Evolutionary conservation across 2,797 vertebrate genomes (phyloP).

Genomic region (Sebastes hubbsi): DNA sequence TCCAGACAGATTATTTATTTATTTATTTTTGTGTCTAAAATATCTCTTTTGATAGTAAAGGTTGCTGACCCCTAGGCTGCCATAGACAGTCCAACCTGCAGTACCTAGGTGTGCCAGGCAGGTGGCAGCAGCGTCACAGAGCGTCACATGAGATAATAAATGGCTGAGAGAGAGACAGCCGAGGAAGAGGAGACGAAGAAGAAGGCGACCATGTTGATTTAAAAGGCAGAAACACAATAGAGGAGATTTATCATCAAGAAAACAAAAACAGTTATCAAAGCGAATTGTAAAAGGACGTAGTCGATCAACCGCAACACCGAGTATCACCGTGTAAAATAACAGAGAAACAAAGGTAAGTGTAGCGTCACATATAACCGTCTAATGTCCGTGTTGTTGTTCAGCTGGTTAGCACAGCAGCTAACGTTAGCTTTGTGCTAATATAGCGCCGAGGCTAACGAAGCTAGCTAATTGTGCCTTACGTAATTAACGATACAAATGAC

Average conservation of each 20-base stretch:
- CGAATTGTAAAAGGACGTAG: constrained; percentile 19
- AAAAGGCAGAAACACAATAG: constrained; percentile 83
- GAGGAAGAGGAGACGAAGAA: constrained; percentile 72
- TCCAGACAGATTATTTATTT: too few relatives aligned
- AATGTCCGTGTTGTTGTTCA: constrained; percentile 11
- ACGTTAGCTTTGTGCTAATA: constrained; percentile 24
- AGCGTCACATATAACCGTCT: not conserved
- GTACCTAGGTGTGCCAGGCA: not conserved
- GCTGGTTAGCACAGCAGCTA: too few relatives aligned
- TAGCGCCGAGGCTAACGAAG: constrained; percentile 34
- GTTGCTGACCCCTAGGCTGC: too few relatives aligned
- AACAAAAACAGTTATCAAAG: constrained; percentile 48
- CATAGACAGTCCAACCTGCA: not conserved
- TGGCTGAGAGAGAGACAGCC: constrained; percentile 9
- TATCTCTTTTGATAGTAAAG: too few relatives aligned
- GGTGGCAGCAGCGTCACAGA: constrained; percentile 44
- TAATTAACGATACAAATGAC: not conserved
- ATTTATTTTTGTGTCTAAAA: too few relatives aligned
- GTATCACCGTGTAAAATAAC: constrained; percentile 32
- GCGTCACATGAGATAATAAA: constrained; percentile 36
- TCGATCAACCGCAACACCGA: constrained; percentile 30
- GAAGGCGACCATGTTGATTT: constrained; percentile 85
- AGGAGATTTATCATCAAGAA: constrained; percentile 68
- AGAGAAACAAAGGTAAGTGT: constrained; percentile 65
- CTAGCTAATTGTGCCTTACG: not conserved